Base-by-base conservation (phyloP, 2,113 vertebrate species). In the Corythaeola cristata region DNA sequence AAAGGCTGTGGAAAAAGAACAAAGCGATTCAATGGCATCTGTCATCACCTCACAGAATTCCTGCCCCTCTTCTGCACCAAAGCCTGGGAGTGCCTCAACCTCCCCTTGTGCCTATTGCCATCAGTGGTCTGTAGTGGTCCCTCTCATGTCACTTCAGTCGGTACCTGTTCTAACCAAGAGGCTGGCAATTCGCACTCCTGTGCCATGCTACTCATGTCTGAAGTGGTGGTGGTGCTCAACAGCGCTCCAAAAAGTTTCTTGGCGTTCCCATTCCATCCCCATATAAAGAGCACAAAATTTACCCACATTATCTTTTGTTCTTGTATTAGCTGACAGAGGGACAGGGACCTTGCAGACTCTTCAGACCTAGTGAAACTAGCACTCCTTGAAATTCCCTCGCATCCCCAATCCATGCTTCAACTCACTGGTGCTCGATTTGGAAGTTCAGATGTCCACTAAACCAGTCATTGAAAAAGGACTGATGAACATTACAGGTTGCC, bases 391-490 rank as follows among this genome's bases (percentile, higher is more conserved):
- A 68, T 28, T 39, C 68, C 60, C 49, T 23, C 49, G 47, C 19
- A 26, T 17, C 47, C 73, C 44, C 15, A 63, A 3, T 1, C 49
- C 62, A 18, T 8, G 26, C 8, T 83, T 68, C 53, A 45, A 98
- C 98, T 98, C 87, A 99, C 98, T 99, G 98, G 96, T 99, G 98
- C 87, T 99, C 98, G 0, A 99, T 99, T 94, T 99, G 98, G 97
- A 99, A 99, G 96, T 99, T 99, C 93, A 99, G 98, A 35, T 99
- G 98, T 27, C 98, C 98, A 1, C 97, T 99, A 93, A 99, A 99
- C 98, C 98, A 99, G 93, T 99, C 98, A 2, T 99, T 99, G 97
- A 99, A 99, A 11, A 98, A 75, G 15, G 98, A 99, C 88, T 98
- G 97, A 49, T 97, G 95, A 69, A 99, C 98, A 0, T 99, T 99